Percentiles rank a stretch among this genome's conserved stretches.
Evolutionary conservation across 2,888 invertebrate genomes (phyloP).

Genomic region (Balanococcus diminutus): DNA sequence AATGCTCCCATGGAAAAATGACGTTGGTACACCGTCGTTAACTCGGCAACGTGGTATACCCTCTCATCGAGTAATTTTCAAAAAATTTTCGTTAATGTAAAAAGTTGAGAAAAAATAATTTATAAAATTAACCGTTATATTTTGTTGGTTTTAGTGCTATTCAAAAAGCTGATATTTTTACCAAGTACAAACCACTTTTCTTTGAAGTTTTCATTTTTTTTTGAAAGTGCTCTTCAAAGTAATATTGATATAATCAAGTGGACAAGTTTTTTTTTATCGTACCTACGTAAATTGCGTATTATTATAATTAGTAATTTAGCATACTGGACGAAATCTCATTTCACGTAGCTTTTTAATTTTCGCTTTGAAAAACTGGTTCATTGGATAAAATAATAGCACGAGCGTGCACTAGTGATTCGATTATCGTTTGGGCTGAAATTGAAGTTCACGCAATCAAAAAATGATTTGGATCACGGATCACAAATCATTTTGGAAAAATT

Average conservation of each 20-base stretch:
- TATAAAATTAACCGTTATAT: background rate
- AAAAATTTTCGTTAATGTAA: background rate
- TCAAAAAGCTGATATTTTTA: background rate
- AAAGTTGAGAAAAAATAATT: background rate
- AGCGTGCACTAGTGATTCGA: background rate
- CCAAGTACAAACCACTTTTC: background rate
- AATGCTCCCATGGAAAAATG: background rate
- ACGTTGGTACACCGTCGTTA: background rate
- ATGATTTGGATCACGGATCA: too few relatives aligned
- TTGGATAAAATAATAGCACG: background rate
- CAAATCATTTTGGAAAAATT: too few relatives aligned
- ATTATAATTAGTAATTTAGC: constrained; percentile 1
- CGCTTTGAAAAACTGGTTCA: background rate
- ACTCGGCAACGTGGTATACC: background rate
- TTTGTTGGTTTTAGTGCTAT: background rate
- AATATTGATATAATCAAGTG: background rate
- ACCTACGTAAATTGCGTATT: background rate
- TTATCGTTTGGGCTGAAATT: background rate
- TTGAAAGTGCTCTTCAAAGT: background rate
- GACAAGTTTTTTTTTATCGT: background rate
- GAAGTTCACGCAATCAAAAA: too few relatives aligned
- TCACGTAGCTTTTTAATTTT: background rate
- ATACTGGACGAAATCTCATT: background rate
- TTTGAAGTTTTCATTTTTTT: constrained; percentile 12
- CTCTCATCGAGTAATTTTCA: background rate